Evolutionary conservation across 2,797 vertebrate genomes (phyloP).

Genomic region (Notoglanidium macrostoma): DNA sequence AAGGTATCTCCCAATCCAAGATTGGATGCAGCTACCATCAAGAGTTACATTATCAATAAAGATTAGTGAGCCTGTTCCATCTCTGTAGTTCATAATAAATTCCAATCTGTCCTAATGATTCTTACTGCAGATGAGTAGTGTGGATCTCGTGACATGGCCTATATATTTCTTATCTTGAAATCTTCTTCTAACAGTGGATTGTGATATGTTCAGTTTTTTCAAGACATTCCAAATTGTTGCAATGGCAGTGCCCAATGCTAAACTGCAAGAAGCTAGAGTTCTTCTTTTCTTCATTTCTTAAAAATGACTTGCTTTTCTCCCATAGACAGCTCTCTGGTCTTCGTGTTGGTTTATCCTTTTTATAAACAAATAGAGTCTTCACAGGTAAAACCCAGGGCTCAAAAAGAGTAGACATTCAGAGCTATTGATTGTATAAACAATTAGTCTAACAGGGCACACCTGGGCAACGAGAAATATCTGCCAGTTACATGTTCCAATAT

Average conservation of each 20-base stretch:
- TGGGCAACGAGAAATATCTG: no score
- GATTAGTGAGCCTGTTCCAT: background rate
- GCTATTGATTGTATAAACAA: background rate
- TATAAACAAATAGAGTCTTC: background rate
- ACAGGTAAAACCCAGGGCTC: background rate
- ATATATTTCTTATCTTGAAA: background rate
- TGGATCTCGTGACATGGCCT: background rate
- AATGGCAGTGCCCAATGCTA: no score
- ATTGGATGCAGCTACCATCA: background rate
- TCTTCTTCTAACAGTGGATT: background rate
- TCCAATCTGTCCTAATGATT: background rate
- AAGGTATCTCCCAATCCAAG: background rate
- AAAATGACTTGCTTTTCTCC: background rate
- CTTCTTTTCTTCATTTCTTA: background rate
- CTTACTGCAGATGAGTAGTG: background rate
- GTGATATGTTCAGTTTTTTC: background rate
- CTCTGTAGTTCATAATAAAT: no score
- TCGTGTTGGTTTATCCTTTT: background rate
- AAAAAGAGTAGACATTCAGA: background rate
- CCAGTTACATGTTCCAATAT: no score
- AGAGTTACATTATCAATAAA: no score
- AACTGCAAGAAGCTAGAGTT: background rate
- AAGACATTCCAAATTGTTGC: no score
- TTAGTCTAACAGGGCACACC: no score
- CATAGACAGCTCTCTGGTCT: background rate